These are phyloP conservation scores for Orchestia grillus DNA, from an alignment of 1,140 invertebrate species.

Conservation along the genomic window DNA sequence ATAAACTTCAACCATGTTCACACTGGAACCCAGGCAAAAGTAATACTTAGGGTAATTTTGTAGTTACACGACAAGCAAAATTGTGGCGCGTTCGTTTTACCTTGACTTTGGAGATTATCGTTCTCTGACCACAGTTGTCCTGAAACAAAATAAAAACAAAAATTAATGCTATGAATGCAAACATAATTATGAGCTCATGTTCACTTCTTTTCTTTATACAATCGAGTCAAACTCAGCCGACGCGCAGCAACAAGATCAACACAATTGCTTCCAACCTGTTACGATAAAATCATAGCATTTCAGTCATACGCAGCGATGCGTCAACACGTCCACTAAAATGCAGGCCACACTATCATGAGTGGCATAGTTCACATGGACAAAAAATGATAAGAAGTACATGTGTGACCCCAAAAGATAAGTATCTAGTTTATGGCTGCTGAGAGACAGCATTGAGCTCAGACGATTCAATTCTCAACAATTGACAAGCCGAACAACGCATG, in stretches of 20 bases:
- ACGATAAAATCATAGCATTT: neutral
- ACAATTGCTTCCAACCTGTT: neutral
- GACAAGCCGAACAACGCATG: neutral
- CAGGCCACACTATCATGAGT: neutral
- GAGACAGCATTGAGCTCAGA: neutral
- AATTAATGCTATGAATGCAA: neutral
- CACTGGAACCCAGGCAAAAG: neutral
- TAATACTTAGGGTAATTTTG: neutral
- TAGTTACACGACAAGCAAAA: neutral
- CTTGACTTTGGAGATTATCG: neutral
- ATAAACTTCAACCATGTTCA: neutral
- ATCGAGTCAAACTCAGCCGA: neutral
- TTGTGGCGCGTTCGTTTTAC: neutral
- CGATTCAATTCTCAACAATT: neutral
- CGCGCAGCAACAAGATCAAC: neutral
- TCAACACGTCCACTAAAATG: neutral
- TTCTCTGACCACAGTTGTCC: constrained; percentile 29
- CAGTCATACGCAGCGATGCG: neutral
- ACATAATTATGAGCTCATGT: neutral
- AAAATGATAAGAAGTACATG: neutral
- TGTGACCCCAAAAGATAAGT: neutral
- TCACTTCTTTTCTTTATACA: neutral
- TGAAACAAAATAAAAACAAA: neutral
- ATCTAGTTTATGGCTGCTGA: neutral
- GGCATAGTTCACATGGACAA: neutral